Base-by-base conservation (phyloP, 2,113 vertebrate genomes). In the Gadus chalcogrammus region DNA sequence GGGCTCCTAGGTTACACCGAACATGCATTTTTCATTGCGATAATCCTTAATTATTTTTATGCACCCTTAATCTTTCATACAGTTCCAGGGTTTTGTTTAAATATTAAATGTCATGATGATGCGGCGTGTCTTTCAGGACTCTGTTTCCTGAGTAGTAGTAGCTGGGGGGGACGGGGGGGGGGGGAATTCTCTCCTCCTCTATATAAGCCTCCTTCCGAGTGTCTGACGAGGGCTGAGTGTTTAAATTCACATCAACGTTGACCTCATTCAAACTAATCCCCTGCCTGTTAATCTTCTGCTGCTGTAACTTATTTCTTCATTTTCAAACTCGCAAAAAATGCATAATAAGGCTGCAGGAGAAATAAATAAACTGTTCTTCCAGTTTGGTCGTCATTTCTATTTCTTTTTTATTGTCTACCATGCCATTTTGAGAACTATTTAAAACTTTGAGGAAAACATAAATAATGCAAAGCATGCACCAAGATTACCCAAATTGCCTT, bases 11-110 rank as follows among this genome's bases (percentile, higher is more conserved):
- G 88, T 90, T 90, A 88, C 84, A 88, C 80, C 79, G 71, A 79
- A 72, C 90, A 88, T 88, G 85, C 84, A 91, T 90, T 90, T 90
- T 88, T 90, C 81, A 91, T 90, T 84, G 82, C 82, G 78, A 87
- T 91, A 90, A 90, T 89, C 85, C 84, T 87, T 91, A 90, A 90
- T 91, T 92, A 91, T 89, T 91, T 90, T 88, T 89, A 87, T 88
- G 87, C 90, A 83, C 83, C 80, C 88, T 91, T 89, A 90, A 88
- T 91, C 90, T 90, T 91, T 92, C 84, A 89, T 90, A 88, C 80
- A 86, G 85, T 85, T 87, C 83, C 89, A 82, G 76, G 90, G 88
- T 90, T 88, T 88, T 88, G 84, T 80, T 90, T 90, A 84, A 90
- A 90, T 91, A 88, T 90, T 91, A 90, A 89, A 90, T 90, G 85